Evolutionary conservation across 2,888 invertebrate genomes (phyloP).

Genomic region (Creontiades dilutus): DNA sequence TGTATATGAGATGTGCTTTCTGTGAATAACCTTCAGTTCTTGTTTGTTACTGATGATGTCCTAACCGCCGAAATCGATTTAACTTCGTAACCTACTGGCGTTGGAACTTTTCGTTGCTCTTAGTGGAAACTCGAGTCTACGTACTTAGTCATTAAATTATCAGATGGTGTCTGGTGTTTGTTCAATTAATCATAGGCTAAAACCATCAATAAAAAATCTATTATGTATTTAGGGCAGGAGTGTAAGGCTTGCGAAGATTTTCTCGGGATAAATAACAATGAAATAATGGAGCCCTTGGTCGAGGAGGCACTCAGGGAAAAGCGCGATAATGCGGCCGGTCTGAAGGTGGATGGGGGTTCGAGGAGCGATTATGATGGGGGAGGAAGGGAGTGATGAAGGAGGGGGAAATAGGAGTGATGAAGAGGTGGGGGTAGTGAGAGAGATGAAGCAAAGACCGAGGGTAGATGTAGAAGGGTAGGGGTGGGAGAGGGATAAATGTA

Average conservation of each 20-base stretch:
- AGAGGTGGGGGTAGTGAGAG: neutral
- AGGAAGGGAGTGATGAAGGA: neutral
- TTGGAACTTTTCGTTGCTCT: too few species aligned
- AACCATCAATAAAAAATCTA: neutral
- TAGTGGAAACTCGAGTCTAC: too few species aligned
- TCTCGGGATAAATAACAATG: neutral
- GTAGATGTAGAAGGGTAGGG: neutral
- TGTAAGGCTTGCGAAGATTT: neutral
- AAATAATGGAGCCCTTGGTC: constrained; percentile 5
- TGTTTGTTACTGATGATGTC: too few species aligned
- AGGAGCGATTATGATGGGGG: neutral
- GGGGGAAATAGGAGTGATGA: neutral
- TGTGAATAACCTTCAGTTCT: too few species aligned
- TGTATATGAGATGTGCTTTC: too few species aligned
- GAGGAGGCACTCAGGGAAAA: neutral
- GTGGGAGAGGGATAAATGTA: constrained; percentile 48
- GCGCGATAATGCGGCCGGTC: neutral
- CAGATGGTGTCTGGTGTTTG: too few species aligned
- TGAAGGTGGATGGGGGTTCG: neutral
- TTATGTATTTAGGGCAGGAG: neutral
- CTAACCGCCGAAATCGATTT: too few species aligned
- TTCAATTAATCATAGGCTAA: too few species aligned
- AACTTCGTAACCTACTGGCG: too few species aligned
- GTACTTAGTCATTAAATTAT: too few species aligned
- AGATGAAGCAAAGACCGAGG: neutral